Evolutionary conservation across 2,888 invertebrate species (phyloP).

Genomic region (Ornithoptera priamus): DNA sequence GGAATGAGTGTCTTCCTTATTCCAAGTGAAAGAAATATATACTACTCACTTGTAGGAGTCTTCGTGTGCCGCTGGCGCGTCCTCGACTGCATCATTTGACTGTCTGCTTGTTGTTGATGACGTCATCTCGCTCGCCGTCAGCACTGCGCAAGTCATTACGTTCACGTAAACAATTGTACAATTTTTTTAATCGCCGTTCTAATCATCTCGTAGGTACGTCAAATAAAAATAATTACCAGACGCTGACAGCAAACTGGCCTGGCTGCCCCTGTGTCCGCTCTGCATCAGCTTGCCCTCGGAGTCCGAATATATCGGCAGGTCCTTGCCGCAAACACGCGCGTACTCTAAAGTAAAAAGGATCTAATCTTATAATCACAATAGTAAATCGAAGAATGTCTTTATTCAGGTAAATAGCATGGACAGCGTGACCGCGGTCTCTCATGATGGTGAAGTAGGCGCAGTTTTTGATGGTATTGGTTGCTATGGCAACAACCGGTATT

Average conservation of each 20-base stretch:
- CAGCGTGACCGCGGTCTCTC: too few relatives aligned
- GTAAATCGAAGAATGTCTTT: too few relatives aligned
- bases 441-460: too few relatives aligned
- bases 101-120: conserved; percentile 52
- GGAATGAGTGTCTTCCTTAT: too few relatives aligned
- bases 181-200: too few relatives aligned
- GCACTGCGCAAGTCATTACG: conserved; percentile 37
- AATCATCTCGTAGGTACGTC: too few relatives aligned
- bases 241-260: conserved; percentile 57
- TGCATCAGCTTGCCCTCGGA: conserved; percentile 54
- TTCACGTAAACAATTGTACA: too few relatives aligned
- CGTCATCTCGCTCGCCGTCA: conserved; percentile 58
- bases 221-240: conserved; percentile 45
- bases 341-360: conserved; percentile 47
- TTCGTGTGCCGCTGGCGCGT: conserved; percentile 33
- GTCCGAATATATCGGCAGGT: conserved; percentile 49
- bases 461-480: too few relatives aligned
- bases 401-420: too few relatives aligned
- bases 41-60: conserved; percentile 30
- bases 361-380: too few relatives aligned
- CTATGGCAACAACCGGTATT: too few relatives aligned
- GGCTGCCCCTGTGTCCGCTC: conserved; percentile 56
- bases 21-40: too few relatives aligned
- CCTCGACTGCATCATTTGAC: conserved; percentile 44
- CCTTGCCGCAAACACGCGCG: conserved; percentile 60